A percentile compares a stretch with the other conserved stretches of the same genome.
Evolutionary conservation across 2,888 invertebrate species (phyloP).

Genomic region (Dione juno): DNA sequence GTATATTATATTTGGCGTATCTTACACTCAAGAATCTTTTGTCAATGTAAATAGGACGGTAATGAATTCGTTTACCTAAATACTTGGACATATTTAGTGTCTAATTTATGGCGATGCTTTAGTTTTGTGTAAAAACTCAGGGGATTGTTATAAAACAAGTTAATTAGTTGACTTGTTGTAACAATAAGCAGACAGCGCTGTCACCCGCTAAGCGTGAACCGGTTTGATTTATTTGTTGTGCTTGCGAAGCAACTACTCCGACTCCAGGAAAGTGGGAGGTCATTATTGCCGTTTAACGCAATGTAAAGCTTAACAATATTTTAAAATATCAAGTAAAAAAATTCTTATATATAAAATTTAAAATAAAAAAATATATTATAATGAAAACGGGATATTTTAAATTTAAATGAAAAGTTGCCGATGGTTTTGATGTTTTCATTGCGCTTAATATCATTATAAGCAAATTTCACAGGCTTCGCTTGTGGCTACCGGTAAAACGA

Average conservation of each 20-base stretch:
- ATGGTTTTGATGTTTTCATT: constrained; percentile 10
- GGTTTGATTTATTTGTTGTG: constrained; percentile 49
- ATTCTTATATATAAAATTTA: not conserved
- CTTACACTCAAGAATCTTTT: not conserved
- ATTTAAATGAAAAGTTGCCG: not conserved
- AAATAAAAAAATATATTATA: too few species aligned
- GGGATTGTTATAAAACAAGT: constrained; percentile 68
- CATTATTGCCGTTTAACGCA: constrained; percentile 28
- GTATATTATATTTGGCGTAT: too few species aligned
- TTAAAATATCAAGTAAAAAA: not conserved
- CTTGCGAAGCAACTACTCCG: constrained; percentile 46
- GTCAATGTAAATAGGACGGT: not conserved
- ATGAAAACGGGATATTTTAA: not conserved
- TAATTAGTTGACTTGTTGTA: constrained; percentile 68
- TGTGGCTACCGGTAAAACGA: constrained; percentile 79
- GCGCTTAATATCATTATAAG: constrained; percentile 63
- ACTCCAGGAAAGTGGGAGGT: constrained; percentile 31
- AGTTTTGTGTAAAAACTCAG: constrained; percentile 27
- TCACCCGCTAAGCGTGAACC: constrained; percentile 59
- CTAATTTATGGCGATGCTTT: constrained; percentile 13
- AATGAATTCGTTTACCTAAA: not conserved
- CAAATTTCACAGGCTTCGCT: constrained; percentile 77
- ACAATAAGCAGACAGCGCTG: constrained; percentile 62
- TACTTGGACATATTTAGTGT: not conserved
- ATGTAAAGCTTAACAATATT: not conserved